phyloP scores from a whole-genome alignment of 2,797 vertebrate species.

The Acomys russatus region DNA sequence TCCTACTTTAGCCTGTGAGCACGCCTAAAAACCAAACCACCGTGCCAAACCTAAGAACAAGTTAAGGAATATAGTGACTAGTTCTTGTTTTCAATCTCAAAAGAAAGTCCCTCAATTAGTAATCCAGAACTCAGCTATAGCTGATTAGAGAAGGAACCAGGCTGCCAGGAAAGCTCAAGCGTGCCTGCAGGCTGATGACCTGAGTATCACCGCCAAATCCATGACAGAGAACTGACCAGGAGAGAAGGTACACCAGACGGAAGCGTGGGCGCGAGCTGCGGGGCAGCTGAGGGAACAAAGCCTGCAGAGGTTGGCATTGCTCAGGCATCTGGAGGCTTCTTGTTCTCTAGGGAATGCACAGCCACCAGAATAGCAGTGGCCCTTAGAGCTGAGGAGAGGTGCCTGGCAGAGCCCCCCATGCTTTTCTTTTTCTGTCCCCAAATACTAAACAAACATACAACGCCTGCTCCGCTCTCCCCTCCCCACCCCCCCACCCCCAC shows the following conservation, averaged over 20 bases:
- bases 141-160: not conserved
- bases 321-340: not conserved
- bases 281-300: not conserved
- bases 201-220: not conserved
- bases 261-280: not conserved
- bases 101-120: constrained; percentile 49
- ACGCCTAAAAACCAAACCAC: too few relatives aligned
- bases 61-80: constrained; percentile 55
- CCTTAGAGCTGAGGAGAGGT: not conserved
- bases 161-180: not conserved
- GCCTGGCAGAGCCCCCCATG: not conserved
- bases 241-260: constrained; percentile 94
- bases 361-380: not conserved
- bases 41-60: not conserved
- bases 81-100: constrained; percentile 37
- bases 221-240: constrained; percentile 86
- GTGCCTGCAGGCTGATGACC: not conserved
- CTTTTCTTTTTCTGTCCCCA: not conserved
- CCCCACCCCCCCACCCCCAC: too few relatives aligned
- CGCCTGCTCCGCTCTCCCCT: too few relatives aligned
- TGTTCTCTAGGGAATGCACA: not conserved
- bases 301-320: not conserved
- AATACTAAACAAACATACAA: not conserved
- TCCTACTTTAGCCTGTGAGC: not conserved
- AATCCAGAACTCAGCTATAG: constrained; percentile 31